Evolutionary conservation across 2,797 vertebrate genomes (phyloP).

Genomic region (Calcarius lapponicus): DNA sequence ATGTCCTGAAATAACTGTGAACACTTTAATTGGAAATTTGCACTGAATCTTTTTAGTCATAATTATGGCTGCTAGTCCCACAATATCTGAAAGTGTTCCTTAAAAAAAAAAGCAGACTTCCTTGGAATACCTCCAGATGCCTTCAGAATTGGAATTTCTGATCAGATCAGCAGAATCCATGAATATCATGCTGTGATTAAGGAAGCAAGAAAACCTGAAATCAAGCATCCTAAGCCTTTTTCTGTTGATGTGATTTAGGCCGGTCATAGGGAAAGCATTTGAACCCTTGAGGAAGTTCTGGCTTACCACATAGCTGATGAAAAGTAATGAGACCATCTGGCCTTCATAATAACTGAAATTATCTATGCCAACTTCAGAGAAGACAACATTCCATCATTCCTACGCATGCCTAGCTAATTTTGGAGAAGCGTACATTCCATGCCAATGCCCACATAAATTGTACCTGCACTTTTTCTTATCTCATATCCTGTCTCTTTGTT

Average conservation of each 20-base stretch:
- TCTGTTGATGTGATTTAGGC: neutral
- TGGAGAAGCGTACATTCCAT: neutral
- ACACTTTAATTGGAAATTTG: neutral
- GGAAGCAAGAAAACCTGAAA: constrained; percentile 7
- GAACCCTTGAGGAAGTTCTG: constrained; percentile 42
- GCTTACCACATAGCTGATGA: constrained; percentile 15
- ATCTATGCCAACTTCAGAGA: constrained; percentile 40
- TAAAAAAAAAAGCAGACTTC: neutral
- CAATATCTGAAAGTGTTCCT: neutral
- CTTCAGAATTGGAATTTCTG: neutral
- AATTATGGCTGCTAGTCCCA: neutral
- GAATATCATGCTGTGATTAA: neutral
- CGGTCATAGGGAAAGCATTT: neutral
- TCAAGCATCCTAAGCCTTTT: neutral
- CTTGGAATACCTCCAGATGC: neutral
- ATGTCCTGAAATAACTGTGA: neutral
- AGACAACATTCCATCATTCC: constrained; percentile 26
- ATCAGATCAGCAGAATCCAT: neutral
- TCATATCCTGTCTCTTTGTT: neutral
- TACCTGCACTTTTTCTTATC: neutral
- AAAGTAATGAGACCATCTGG: constrained; percentile 54
- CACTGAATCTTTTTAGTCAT: neutral
- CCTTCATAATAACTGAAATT: constrained; percentile 11
- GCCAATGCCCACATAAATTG: neutral
- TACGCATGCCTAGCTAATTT: neutral